Evolutionary conservation across 2,113 vertebrate genomes (phyloP), one percentile per base, ranked within the genome.

Genomic region (Tamias sibiricus): DNA sequence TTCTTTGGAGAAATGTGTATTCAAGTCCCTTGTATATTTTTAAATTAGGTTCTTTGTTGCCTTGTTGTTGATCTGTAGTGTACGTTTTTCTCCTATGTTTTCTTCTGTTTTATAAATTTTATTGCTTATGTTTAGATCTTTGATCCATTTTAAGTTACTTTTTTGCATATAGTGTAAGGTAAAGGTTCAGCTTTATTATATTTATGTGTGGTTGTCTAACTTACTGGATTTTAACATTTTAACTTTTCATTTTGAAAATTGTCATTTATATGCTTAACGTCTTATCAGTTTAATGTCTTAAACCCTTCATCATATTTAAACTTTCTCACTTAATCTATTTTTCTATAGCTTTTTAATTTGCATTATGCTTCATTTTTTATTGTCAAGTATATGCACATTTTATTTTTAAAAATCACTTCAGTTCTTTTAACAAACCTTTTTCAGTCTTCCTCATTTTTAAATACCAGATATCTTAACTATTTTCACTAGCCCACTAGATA

Each of bases 161-260:
- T 82, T 94, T 91, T 87, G 42, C 42, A 40, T 76, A 49, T 66
- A 30, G n/a, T 95, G 2, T 66, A 69, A 84, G 35, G 22, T 59
- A 59, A 71, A 28, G 19, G 12, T 94, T 32, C 26, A 74, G 2
- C 17, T 54, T 76, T 4, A 12, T 90, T 75, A 22, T 52, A 28
- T 95, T 83, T 57, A 17, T 24, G 26, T 54, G 13, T 57, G 22
- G 10, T 14, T 71, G 13, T 82, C 42, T 81, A 89, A n/a, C 10
- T 62, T 91, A 76, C 52, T 66, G 82, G 47, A 22, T 90, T 81
- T 80, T 94, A 24, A 90, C 86, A 9, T 85, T 89, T 74, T 72
- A 90, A 87, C 13, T 85, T 92, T 72, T 72, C 5, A 66, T 13
- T 92, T 84, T 89, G 13, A 71, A 22, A 72, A 57, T 92, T 92